Conservation (phyloP, 2,113 vertebrate species). For the Seriola dumerili region DNA sequence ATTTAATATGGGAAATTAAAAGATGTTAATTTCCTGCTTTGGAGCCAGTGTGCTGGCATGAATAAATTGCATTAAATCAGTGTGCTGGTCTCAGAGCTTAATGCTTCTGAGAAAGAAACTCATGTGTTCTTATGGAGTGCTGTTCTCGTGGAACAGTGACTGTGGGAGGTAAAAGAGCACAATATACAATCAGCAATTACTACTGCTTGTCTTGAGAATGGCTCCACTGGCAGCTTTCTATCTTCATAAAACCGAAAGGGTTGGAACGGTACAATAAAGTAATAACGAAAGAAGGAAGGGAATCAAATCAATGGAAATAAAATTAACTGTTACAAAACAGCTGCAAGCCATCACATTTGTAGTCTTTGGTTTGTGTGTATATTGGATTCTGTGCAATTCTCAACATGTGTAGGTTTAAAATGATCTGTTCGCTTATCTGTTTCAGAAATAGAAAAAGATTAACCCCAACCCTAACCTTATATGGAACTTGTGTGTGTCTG, state of each 20-base stretch:
- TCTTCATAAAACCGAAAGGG: conserved; percentile 33
- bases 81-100: conserved; percentile 65
- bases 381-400: conserved; percentile 3
- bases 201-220: conserved; percentile 32
- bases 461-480: too few species aligned
- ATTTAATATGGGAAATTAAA: conserved; percentile 87
- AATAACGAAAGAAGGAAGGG: conserved; percentile 20
- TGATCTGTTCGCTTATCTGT: neutral
- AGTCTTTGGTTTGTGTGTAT: neutral
- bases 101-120: conserved; percentile 41
- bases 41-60: conserved; percentile 70
- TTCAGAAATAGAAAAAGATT: neutral
- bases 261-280: conserved; percentile 14
- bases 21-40: conserved; percentile 85
- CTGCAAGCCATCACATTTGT: neutral
- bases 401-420: neutral
- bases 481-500: neutral
- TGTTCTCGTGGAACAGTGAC: conserved; percentile 16
- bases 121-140: conserved; percentile 19
- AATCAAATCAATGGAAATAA: conserved; percentile 32
- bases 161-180: conserved; percentile 33
- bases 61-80: conserved; percentile 82
- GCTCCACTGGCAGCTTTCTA: conserved; percentile 37
- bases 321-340: conserved; percentile 27
- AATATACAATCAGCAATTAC: conserved; percentile 41